Base-by-base conservation (phyloP, 2,888 invertebrate species). In the Athripsodes cinereus region DNA sequence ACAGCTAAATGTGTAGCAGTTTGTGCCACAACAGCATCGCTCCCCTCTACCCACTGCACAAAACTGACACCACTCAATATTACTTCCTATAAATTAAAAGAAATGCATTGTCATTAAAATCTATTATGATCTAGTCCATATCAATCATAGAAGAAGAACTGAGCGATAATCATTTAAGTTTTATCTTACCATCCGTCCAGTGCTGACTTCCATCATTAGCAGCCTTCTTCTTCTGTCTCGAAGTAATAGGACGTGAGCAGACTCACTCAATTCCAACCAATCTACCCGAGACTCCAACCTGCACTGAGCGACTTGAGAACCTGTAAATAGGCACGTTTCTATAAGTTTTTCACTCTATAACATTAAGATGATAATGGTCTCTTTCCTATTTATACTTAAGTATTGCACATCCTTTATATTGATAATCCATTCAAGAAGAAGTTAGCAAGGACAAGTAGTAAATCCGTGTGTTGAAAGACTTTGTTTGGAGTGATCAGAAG, bases 21-120 rank as follows among this genome's bases (percentile, higher is more conserved):
- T 73, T 99, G 98, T 0, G 97, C 97, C 0, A 99, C 95, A 0
- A 95, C 93, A 0, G 99, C 98, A 70, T 99, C 98, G 73, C 97
- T 97, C 57, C 91, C 87, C 57, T 92, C 90, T 56, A 94, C 91
- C 93, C 93, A 93, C 76, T 92, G 84, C 6, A 84, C 84, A 62
- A 84, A 84, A 31, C 84, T 82, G 0, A 87, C 85, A 10, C 84
- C 88, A 67, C 84, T 90, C 52, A 87, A 82, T 54, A 90, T 82
- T 5, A 83, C 81, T 68, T 84, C 83, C 72, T 85, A 63, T 5
- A 58, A 40, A 58, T 26, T 13, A 60, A 8, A 49, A 52, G 26
- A 26, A n/a, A n/a, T n/a, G n/a, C n/a, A n/a, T n/a, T n/a, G n/a
- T n/a, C 26, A 26, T 26, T 26, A 26, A 26, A 26, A n/a, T n/a